These are phyloP conservation scores for Anomalospiza imberbis DNA, from an alignment of 2,797 vertebrate species.

Conservation along the genomic window DNA sequence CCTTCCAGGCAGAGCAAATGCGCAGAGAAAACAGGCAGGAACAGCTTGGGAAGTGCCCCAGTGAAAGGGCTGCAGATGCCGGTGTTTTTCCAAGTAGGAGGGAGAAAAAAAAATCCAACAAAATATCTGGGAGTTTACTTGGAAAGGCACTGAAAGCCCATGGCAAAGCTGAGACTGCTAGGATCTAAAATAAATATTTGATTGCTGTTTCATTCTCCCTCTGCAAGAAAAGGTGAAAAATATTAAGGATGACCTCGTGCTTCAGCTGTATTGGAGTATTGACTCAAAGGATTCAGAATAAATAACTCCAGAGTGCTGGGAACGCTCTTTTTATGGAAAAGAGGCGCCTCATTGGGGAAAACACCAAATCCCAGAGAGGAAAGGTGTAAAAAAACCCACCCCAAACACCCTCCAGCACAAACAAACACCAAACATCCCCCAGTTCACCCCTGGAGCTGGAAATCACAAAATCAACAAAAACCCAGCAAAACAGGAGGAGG, in stretches of 20 bases:
- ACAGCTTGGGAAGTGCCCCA: not conserved
- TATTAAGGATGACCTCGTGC: not conserved
- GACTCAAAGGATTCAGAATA: not conserved
- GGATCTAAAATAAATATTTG: constrained; percentile 33
- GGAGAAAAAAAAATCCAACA: too few relatives aligned
- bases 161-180: not conserved
- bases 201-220: not conserved
- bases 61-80: not conserved
- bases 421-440: not conserved
- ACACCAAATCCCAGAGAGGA: not conserved
- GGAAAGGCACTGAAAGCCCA: not conserved
- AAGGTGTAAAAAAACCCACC: not conserved
- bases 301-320: not conserved
- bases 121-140: not conserved
- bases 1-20: not conserved
- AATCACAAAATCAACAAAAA: not conserved
- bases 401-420: not conserved
- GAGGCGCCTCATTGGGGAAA: not conserved
- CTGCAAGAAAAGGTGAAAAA: not conserved
- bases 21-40: not conserved
- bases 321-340: not conserved
- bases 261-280: not conserved
- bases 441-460: not conserved
- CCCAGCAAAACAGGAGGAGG: not conserved
- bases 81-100: not conserved